A percentile compares a stretch with the other conserved stretches of the same genome.
phyloP scores from a whole-genome alignment of 2,888 invertebrate genomes.

The Aradus depressus region DNA sequence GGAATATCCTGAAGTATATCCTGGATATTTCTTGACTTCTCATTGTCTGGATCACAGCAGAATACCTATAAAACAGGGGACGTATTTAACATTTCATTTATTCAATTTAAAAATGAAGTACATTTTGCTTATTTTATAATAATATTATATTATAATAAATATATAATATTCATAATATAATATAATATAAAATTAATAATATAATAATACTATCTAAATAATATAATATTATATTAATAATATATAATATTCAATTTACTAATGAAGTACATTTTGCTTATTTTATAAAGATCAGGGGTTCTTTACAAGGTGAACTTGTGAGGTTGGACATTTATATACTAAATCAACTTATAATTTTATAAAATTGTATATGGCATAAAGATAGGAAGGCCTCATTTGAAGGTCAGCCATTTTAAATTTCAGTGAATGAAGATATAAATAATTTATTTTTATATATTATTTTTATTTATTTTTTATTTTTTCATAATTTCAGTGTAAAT shows the following conservation, averaged over 20 bases:
- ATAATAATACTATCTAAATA: background rate
- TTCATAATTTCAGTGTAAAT: too few relatives aligned
- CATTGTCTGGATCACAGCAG: conserved; percentile 23
- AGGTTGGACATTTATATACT: too few relatives aligned
- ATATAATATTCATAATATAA: conserved; percentile 6
- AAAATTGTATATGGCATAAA: too few relatives aligned
- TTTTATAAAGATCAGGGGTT: background rate
- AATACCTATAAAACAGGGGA: conserved; percentile 22
- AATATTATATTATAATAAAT: conserved; percentile 4
- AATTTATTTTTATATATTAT: too few relatives aligned
- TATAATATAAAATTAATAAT: background rate
- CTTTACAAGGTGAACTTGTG: too few relatives aligned
- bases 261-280: background rate
- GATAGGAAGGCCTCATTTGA: too few relatives aligned
- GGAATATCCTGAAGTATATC: conserved; percentile 23
- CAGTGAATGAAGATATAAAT: too few relatives aligned
- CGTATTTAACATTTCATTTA: too few relatives aligned
- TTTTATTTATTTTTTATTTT: too few relatives aligned
- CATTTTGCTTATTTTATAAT: background rate
- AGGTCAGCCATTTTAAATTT: too few relatives aligned
- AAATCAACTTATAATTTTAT: too few relatives aligned
- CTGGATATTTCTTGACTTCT: conserved; percentile 12
- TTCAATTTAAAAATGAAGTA: background rate
- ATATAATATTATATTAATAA: background rate
- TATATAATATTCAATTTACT: background rate